Base-by-base conservation (phyloP, 2,888 invertebrate genomes). In the Pyrrhia umbra region DNA sequence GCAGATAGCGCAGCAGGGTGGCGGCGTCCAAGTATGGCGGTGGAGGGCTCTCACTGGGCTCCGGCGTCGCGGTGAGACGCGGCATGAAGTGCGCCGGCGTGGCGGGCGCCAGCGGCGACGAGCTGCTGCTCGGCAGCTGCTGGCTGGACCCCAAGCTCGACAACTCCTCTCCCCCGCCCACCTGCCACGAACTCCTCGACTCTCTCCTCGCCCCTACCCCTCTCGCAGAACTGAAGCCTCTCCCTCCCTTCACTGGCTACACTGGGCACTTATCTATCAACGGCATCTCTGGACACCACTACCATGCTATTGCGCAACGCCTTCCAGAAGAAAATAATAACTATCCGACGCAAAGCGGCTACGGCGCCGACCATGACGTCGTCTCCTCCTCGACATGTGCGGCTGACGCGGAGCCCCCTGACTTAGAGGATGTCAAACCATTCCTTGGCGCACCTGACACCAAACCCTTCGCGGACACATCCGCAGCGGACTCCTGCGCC, bases 221-320 rank as follows among this genome's bases (percentile, higher is more conserved):
- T 51, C 95, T 98, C 69, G 97, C 98, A 34, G 98, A 98, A 85
- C 95, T 98, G 71, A 98, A 98, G 87, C 94, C 94, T 9, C 94
- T 98, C 78, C 98, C 98, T 4, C 98, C 98, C 5, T 98, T 98
- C 90, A 97, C 97, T 45, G 97, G 97, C 25, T 98, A 98, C 91
- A 97, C 98, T 16, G 97, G 97, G 1, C 97, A 98, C 83, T 93
- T 98, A 66, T 97, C 97, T 79, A 98, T 98, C 89, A 98, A 98
- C 91, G 98, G 98, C 57, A 98, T 98, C 83, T 97, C 97, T 55
- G 98, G 98, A 1, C 98, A 97, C 87, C 98, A 98, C 87, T 98
- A 97, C 88, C 97, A 98, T 88, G 97, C 97, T 78, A 97, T 98
- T 87, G 97, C 98, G 0, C 97, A 97, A 88, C 95, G 97, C 59